Evolutionary conservation across 1,140 invertebrate species (phyloP).

Genomic region (Chlorops oryzae): DNA sequence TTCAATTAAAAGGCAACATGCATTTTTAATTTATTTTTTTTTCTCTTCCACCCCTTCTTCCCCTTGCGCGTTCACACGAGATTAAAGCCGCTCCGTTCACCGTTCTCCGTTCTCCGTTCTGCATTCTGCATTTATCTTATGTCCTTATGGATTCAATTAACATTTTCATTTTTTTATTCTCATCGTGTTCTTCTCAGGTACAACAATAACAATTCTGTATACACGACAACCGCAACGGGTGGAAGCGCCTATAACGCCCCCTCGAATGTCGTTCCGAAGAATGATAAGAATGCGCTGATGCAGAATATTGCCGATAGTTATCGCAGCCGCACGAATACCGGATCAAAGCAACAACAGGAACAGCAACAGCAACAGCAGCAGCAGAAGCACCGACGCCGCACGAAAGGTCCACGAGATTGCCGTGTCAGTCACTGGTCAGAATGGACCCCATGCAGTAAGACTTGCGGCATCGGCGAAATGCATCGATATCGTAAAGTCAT

Average conservation of each 20-base stretch:
- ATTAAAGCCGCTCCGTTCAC: too few relatives aligned
- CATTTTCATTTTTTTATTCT: too few relatives aligned
- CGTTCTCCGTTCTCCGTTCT: too few relatives aligned
- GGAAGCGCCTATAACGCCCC: conserved; percentile 18
- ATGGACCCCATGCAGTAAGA: conserved; percentile 78
- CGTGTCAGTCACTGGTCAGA: conserved; percentile 79
- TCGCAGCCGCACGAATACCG: conserved; percentile 10
- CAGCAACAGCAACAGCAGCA: conserved; percentile 29
- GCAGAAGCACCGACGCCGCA: conserved; percentile 50
- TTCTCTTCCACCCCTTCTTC: too few relatives aligned
- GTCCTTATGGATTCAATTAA: too few relatives aligned
- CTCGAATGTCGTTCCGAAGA: conserved; percentile 55
- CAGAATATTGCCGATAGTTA: conserved; percentile 60
- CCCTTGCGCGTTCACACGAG: too few relatives aligned
- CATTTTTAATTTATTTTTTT: too few relatives aligned
- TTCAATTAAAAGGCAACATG: too few relatives aligned
- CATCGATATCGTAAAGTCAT: conserved; percentile 67
- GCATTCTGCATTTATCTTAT: too few relatives aligned
- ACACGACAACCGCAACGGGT: conserved; percentile 25
- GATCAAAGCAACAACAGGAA: conserved; percentile 17
- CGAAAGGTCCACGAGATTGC: conserved; percentile 57
- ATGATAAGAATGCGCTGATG: conserved; percentile 65
- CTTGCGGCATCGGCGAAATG: conserved; percentile 82
- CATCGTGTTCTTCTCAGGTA: too few relatives aligned
- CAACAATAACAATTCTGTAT: too few relatives aligned